Base-by-base conservation (phyloP, 2,888 invertebrate genomes). In the Lampropteryx suffumata region DNA sequence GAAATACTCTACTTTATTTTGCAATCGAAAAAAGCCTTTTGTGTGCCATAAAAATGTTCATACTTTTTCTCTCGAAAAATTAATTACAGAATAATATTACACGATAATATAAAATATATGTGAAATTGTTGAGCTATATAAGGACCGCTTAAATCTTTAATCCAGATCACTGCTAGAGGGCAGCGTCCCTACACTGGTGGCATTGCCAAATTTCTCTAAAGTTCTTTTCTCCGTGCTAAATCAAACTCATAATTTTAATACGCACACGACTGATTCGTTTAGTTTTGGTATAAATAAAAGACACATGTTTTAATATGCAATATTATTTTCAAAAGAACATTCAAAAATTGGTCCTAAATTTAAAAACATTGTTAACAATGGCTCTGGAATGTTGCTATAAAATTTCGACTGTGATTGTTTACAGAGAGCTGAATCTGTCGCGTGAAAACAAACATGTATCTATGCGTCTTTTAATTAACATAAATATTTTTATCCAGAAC, bases 311-410 rank as follows among this genome's bases (percentile, higher is more conserved):
- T 82, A 88, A 88, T 89, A 89, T 87, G 86, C 82, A 89, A 89
- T 90, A 89, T 87, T 89, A 89, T 89, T 90, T 87, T 88, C 85
- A 86, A 89, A 89, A 89, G 87, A 89, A 89, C 85, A 79, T 87
- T 89, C 82, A 88, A 90, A 90, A 90, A 89, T 89, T 89, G 89
- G 89, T 89, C 89, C 89, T 89, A 89, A 89, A 84, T 73, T 86
- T 89, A 89, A 89, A 24, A 89, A 88, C 85, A 86, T 85, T 84
- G 82, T 87, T 88, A 89, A 90, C 90, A 90, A 89, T 89, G 85
- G 86, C 84, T 87, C 87, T 90, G 90, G 90, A 90, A 90, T 90
- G 90, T 90, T 70, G 72, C 76, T 79, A 78, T 81, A 79, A 82
- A 83, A 78, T 81, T 77, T 53, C 41, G 72, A 78, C 77, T 75